Base-by-base conservation (phyloP, 2,797 vertebrate species). In the Pelobates cultripes region DNA sequence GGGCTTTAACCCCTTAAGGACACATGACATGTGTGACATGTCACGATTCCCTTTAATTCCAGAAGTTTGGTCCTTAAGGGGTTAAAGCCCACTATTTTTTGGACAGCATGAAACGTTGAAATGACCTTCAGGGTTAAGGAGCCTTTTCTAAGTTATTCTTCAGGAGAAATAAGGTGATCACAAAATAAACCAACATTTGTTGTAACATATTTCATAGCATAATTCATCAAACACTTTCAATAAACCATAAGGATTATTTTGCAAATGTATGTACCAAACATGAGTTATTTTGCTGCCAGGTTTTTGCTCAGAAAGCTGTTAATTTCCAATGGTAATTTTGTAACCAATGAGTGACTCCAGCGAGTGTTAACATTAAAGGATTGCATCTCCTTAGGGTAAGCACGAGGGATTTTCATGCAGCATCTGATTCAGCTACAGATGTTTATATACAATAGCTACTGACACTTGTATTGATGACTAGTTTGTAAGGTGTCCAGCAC, bases 401-500 rank as follows among this genome's bases (percentile, higher is more conserved):
- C 86, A 77, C 77, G 80, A 87, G 86, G 87, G 85, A 84, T 85
- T 88, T 86, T 81, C 86, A 87, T 85, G 85, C 82, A 68, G 86
- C 72, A 85, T 86, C 88, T 87, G 86, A 88, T 88, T 88, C 85
- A 83, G 71, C 89, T 90, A 82, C 71, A 87, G 90, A 88, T 85
- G 86, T 88, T 89, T 85, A 86, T 88, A 87, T 86, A 84, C 82
- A 84, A 76, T 76, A 87, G 86, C 85, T 90, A 85, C 87, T 90
- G 91, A 89, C 89, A 87, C 68, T 55, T 87, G 87, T 85, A 88
- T 74, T 88, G 89, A 90, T 89, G 90, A 89, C 88, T 78, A 75
- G 78, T 87, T 80, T 88, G 79, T 85, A 86, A 83, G 80, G 85
- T 87, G 89, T 86, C 78, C 86, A 91, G 87, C 84, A 85, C 47